Conservation (phyloP, 1,140 invertebrate species). For the Drosophila sp. region DNA sequence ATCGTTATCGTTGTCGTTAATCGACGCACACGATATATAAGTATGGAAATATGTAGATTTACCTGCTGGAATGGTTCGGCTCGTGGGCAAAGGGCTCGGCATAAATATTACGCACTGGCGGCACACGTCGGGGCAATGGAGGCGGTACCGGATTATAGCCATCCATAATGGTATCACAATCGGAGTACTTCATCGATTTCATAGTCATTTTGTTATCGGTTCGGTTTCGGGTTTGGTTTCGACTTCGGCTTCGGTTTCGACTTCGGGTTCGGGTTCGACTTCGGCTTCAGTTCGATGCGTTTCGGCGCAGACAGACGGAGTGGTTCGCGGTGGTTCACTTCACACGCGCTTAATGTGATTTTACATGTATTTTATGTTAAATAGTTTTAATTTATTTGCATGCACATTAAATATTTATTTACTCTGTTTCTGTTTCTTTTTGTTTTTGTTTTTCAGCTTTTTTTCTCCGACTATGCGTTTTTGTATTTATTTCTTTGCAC, state of each 20-base stretch:
- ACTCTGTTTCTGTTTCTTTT: slow-evolving; percentile 36
- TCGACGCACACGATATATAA: neutral
- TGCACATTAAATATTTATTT: slow-evolving; percentile 32
- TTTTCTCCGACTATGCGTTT: slow-evolving; percentile 6
- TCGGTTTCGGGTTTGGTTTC: no score
- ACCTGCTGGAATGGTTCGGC: slow-evolving; percentile 85
- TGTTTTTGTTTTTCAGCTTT: neutral
- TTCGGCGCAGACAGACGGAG: neutral
- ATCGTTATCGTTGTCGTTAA: slow-evolving; percentile 9
- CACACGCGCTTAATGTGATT: slow-evolving; percentile 4
- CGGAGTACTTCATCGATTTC: slow-evolving; percentile 85
- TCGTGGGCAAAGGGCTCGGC: slow-evolving; percentile 86
- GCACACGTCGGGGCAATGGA: slow-evolving; percentile 85
- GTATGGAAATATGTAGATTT: slow-evolving; percentile 45
- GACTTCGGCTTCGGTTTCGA: no score
- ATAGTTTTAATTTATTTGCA: slow-evolving; percentile 49
- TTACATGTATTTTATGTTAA: slow-evolving; percentile 35
- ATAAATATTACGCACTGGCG: slow-evolving; percentile 85
- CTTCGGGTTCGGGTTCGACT: no score
- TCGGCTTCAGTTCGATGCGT: slow-evolving; percentile 9
- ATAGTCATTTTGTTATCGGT: slow-evolving; percentile 79
- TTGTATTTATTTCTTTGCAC: slow-evolving; percentile 24
- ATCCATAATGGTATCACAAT: slow-evolving; percentile 86
- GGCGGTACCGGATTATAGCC: slow-evolving; percentile 86
- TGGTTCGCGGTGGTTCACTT: slow-evolving; percentile 7